Evolutionary conservation across 1,140 invertebrate genomes (phyloP).

Genomic region (Drosophila nigrodunni): DNA sequence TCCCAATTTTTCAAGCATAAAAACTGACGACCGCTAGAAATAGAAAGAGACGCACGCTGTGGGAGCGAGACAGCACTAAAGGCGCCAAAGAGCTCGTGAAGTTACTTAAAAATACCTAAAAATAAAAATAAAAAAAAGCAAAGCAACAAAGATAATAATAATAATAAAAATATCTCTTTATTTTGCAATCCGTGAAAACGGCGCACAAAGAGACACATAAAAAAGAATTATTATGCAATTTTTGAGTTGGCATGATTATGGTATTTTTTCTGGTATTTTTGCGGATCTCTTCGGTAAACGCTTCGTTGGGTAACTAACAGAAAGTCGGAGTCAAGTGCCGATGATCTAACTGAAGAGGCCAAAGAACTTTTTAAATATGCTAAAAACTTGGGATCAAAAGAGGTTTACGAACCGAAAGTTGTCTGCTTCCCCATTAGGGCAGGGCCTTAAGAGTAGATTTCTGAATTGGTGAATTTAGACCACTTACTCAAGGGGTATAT

Average conservation of each 20-base stretch:
- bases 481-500: too few relatives aligned
- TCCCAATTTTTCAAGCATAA: slow-evolving; percentile 83
- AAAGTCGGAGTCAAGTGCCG: slow-evolving; percentile 16
- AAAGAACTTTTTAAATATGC: slow-evolving; percentile 27
- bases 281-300: slow-evolving; percentile 33
- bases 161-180: background rate
- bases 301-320: slow-evolving; percentile 24
- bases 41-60: slow-evolving; percentile 17
- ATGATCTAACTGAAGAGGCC: slow-evolving; percentile 26
- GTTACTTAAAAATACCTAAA: slow-evolving; percentile 48
- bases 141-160: too few relatives aligned
- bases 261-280: slow-evolving; percentile 42
- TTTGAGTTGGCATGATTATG: slow-evolving; percentile 55
- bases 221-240: slow-evolving; percentile 82
- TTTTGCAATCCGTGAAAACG: slow-evolving; percentile 56
- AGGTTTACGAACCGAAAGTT: slow-evolving; percentile 9
- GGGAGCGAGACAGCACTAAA: slow-evolving; percentile 8
- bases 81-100: slow-evolving; percentile 33
- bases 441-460: background rate
- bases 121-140: slow-evolving; percentile 21
- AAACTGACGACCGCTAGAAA: slow-evolving; percentile 53
- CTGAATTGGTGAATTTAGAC: too few relatives aligned
- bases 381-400: background rate
- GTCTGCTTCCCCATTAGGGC: background rate
- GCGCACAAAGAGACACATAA: slow-evolving; percentile 57